Evolutionary conservation across 2,113 vertebrate genomes (phyloP).

Genomic region (Pachycephala philippinensis): DNA sequence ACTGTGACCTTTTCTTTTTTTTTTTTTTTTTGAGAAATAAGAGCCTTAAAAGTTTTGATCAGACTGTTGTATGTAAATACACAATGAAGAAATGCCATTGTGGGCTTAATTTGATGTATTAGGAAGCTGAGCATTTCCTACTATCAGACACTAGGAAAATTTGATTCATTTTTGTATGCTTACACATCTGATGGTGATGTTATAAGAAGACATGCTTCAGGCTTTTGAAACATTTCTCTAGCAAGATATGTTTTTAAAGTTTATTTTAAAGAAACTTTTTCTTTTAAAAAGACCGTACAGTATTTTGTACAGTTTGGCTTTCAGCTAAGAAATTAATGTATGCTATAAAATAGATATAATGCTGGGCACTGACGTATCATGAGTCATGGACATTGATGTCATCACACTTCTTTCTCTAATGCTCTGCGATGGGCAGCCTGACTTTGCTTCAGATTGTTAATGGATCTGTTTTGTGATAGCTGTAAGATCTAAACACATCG

Average conservation of each 20-base stretch:
- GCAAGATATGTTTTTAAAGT: background rate
- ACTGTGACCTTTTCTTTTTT: background rate
- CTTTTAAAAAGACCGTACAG: background rate
- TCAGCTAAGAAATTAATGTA: background rate
- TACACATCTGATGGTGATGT: background rate
- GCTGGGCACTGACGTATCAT: background rate
- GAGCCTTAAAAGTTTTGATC: slow-evolving; percentile 41
- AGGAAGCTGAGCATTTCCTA: slow-evolving; percentile 16
- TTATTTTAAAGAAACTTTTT: background rate
- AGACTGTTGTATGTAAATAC: background rate
- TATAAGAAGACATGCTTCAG: slow-evolving; percentile 11
- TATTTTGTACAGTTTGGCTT: background rate
- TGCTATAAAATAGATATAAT: background rate
- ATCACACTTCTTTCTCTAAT: background rate
- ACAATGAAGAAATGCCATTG: background rate
- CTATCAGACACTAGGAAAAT: background rate
- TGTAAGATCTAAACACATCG: background rate
- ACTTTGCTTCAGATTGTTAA: background rate
- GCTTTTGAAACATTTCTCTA: background rate
- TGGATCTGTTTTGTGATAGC: background rate
- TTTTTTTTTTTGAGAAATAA: slow-evolving; percentile 31
- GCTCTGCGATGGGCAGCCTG: background rate
- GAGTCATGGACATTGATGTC: slow-evolving; percentile 7
- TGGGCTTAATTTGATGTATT: background rate
- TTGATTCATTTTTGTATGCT: background rate